These are phyloP conservation scores for Drosophila koepferae DNA, from an alignment of 2,888 invertebrate species.

Conservation along the genomic window DNA sequence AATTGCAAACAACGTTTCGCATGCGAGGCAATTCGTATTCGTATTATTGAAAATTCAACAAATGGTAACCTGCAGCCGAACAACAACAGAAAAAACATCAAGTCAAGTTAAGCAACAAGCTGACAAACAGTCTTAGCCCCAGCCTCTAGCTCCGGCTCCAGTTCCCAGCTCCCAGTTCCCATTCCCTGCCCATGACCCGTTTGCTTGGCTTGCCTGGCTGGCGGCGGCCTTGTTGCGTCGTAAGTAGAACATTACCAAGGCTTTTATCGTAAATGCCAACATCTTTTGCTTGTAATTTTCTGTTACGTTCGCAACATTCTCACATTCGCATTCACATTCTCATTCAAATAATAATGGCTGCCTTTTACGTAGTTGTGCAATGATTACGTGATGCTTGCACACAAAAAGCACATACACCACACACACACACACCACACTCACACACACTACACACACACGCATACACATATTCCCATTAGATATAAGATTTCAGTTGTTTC, in stretches of 20 bases:
- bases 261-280: constrained; percentile 81
- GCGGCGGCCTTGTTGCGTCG: constrained; percentile 52
- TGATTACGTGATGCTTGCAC: constrained; percentile 77
- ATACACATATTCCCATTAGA: constrained; percentile 65
- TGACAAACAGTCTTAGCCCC: constrained; percentile 15
- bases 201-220: constrained; percentile 8
- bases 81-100: neutral
- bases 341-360: constrained; percentile 80
- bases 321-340: constrained; percentile 69
- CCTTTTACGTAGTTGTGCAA: constrained; percentile 78
- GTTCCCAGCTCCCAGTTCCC: neutral
- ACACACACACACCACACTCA: constrained; percentile 17
- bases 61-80: constrained; percentile 51
- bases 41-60: constrained; percentile 67
- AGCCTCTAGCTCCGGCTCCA: neutral
- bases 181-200: constrained; percentile 30
- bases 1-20: constrained; percentile 77
- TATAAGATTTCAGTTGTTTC: constrained; percentile 69
- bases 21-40: constrained; percentile 63
- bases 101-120: constrained; percentile 45
- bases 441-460: constrained; percentile 19
- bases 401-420: constrained; percentile 35
- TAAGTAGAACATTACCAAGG: constrained; percentile 81
- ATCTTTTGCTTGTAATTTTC: constrained; percentile 81
- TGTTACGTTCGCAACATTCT: constrained; percentile 75